phyloP scores from a whole-genome alignment of 2,797 vertebrate species.

The Apogon talboti region DNA sequence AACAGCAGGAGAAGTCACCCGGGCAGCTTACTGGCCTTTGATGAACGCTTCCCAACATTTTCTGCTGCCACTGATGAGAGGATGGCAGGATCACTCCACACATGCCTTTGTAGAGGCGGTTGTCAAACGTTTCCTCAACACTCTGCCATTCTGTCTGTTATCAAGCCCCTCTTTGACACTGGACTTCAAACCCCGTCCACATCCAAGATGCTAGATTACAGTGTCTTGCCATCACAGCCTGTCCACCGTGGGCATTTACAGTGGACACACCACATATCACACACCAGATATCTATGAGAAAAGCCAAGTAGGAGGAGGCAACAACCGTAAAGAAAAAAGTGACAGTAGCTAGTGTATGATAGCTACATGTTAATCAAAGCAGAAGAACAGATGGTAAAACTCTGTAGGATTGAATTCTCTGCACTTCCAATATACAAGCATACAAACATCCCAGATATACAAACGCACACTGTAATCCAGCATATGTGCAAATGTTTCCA shows the following conservation, averaged over 20 bases:
- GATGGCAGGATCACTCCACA: slow-evolving; percentile 75
- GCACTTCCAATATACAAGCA: background rate
- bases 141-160: slow-evolving; percentile 47
- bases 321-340: background rate
- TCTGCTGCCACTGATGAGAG: slow-evolving; percentile 45
- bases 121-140: slow-evolving; percentile 54
- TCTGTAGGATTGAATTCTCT: slow-evolving; percentile 6
- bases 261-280: background rate
- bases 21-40: slow-evolving; percentile 57
- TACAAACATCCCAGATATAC: slow-evolving; percentile 22
- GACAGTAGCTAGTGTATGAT: background rate
- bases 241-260: slow-evolving; percentile 10
- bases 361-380: slow-evolving; percentile 33
- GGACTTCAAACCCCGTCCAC: slow-evolving; percentile 35
- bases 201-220: slow-evolving; percentile 30
- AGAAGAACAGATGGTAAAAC: slow-evolving; percentile 31
- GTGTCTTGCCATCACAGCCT: slow-evolving; percentile 17
- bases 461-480: slow-evolving; percentile 27
- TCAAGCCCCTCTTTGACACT: slow-evolving; percentile 36
- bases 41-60: slow-evolving; percentile 60
- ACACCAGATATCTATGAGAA: background rate
- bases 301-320: background rate
- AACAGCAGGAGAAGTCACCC: slow-evolving; percentile 63
- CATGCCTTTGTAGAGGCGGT: slow-evolving; percentile 51
- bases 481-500: slow-evolving; percentile 33